Base-by-base conservation (phyloP, 2,113 vertebrate species). In the Candoia aspera region DNA sequence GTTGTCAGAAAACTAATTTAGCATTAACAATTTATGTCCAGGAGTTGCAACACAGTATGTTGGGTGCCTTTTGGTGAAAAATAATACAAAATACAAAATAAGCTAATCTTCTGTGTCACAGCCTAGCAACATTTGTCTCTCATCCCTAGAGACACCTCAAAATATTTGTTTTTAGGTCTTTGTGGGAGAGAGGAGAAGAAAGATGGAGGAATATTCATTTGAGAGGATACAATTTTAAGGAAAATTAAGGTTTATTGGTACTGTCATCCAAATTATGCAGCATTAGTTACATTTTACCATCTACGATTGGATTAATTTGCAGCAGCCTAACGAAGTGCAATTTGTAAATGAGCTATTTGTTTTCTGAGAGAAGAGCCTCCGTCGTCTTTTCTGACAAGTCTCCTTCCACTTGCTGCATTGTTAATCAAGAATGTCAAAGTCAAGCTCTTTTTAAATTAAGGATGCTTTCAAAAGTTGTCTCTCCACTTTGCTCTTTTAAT, bases 311-410 rank as follows among this genome's bases (percentile, higher is more conserved):
- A 94, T 88, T 94, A 91, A 89, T 94, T 87, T 91, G 91, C 93
- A 93, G 60, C 86, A 92, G 91, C 91, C 89, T 94, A 96, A 96
- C 93, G 86, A 95, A 92, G 90, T 68, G 21, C 91, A 95, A 95
- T 96, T 94, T 95, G 53, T 95, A 96, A 96, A 96, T 94, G 87
- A 97, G 93, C 90, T 92, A 84, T 94, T 95, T 95, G 86, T 94
- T 97, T 95, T 91, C 86, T 58, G 79, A 91, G 90, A 93, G 54
- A 85, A 90, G 87, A 0, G 0, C 58, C 95, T 21, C 79, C 89
- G 87, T 94, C 55, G 58, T 88, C 55, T 93, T 87, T 85, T 23
- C 92, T 94, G 90, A 93, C 88, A 91, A 91, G 58, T 88, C 92
- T 95, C 10, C 12, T 90, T 90, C 86, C 90, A 91, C 94, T 91